These are phyloP conservation scores for Invenusta paracnida DNA, from an alignment of 2,888 invertebrate genomes.

Conservation along the genomic window DNA sequence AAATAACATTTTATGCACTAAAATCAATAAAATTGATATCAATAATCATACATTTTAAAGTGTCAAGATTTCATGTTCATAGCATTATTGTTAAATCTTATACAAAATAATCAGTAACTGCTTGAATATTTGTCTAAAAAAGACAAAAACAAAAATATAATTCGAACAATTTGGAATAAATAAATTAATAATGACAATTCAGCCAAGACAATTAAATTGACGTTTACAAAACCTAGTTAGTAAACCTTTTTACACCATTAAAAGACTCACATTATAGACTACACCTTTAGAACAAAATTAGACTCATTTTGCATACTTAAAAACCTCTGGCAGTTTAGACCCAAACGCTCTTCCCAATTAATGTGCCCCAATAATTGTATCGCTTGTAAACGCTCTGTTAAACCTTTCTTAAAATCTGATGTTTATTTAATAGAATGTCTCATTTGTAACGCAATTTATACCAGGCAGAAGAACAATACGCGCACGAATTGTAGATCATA, in stretches of 20 bases:
- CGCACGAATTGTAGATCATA: neutral
- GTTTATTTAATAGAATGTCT: neutral
- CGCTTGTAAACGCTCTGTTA: neutral
- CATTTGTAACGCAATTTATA: neutral
- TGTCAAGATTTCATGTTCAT: too few relatives aligned
- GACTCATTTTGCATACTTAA: neutral
- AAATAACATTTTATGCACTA: too few relatives aligned
- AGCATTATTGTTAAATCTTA: too few relatives aligned
- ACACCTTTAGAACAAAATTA: neutral
- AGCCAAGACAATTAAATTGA: neutral
- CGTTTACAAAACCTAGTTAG: neutral
- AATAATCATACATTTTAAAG: too few relatives aligned
- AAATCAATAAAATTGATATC: too few relatives aligned
- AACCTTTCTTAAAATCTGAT: neutral
- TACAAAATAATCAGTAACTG: too few relatives aligned
- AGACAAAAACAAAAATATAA: too few relatives aligned
- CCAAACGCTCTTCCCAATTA: neutral
- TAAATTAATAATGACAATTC: too few relatives aligned
- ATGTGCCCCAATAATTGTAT: neutral
- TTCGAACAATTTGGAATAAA: too few relatives aligned
- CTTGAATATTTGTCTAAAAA: too few relatives aligned
- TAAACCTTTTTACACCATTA: too few relatives aligned
- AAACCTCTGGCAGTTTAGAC: too few relatives aligned
- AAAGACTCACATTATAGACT: neutral
- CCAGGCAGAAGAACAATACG: neutral